A percentile compares a stretch with the other conserved stretches of the same genome.
Conservation (phyloP, 2,888 invertebrate genomes). For the Didymodactylos carnosus region DNA sequence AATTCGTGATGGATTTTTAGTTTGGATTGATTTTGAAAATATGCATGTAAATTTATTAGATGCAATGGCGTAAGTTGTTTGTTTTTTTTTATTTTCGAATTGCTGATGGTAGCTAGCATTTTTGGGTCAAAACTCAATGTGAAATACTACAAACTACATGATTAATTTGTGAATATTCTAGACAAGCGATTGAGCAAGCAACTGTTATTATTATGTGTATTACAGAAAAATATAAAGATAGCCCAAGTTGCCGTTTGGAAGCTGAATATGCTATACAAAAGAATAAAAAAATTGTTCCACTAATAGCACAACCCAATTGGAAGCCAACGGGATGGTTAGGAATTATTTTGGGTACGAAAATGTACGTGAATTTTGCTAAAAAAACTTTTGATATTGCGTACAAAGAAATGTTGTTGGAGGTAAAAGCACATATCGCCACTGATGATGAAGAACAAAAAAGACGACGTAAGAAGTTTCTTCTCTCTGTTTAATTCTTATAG, state of each 20-base stretch:
- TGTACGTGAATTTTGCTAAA: constrained; percentile 14
- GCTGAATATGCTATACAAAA: constrained; percentile 19
- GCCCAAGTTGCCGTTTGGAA: constrained; percentile 27
- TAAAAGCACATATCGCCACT: no score
- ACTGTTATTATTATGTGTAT: constrained; percentile 26
- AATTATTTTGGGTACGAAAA: constrained; percentile 18
- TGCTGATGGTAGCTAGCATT: no score
- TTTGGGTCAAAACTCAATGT: no score
- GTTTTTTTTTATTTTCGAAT: no score
- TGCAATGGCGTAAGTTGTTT: neutral
- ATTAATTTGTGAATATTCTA: no score
- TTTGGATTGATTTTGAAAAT: neutral
- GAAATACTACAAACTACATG: no score
- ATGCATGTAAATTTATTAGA: neutral
- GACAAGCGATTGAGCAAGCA: constrained; percentile 25
- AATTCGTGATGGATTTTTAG: neutral
- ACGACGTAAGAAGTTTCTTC: no score
- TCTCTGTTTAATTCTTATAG: neutral
- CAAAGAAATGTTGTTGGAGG: neutral
- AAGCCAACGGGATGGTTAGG: constrained; percentile 20
- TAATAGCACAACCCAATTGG: constrained; percentile 18
- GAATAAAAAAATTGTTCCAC: constrained; percentile 18
- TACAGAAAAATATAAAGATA: constrained; percentile 29
- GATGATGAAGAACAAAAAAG: no score
- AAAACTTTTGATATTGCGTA: neutral